Conservation (phyloP, 2,113 vertebrate genomes). For the Gila orcuttii region DNA sequence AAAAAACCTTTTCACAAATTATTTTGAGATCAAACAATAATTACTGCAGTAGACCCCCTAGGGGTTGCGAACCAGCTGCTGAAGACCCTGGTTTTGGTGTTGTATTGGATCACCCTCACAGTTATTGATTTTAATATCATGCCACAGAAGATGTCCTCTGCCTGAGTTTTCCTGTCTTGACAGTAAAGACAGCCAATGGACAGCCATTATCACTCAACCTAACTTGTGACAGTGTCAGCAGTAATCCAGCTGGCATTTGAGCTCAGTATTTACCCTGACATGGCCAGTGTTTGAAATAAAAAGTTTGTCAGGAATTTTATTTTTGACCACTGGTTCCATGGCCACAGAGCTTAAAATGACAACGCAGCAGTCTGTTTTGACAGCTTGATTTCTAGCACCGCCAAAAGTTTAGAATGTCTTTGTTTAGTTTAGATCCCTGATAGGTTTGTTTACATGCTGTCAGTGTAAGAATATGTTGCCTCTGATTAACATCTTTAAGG, state of each 20-base stretch:
- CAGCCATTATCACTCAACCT: conserved; percentile 5
- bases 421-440: conserved; percentile 34
- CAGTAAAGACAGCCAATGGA: not conserved
- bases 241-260: conserved; percentile 6
- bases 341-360: conserved; percentile 24
- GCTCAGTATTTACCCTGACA: not conserved
- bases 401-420: not conserved
- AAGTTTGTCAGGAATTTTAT: not conserved
- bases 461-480: conserved; percentile 1
- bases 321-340: not conserved
- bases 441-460: not conserved
- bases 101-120: not conserved
- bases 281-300: not conserved
- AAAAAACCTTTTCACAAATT: not conserved
- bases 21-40: not conserved
- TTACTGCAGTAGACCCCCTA: not conserved
- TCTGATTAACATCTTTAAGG: conserved; percentile 28
- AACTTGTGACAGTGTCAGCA: not conserved
- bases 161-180: not conserved
- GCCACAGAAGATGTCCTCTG: not conserved
- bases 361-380: conserved; percentile 12
- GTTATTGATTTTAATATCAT: conserved; percentile 9
- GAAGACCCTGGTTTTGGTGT: not conserved
- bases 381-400: not conserved
- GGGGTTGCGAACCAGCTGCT: not conserved